phyloP scores from a whole-genome alignment of 1,140 invertebrate genomes.

The Heliconius hewitsoni region DNA sequence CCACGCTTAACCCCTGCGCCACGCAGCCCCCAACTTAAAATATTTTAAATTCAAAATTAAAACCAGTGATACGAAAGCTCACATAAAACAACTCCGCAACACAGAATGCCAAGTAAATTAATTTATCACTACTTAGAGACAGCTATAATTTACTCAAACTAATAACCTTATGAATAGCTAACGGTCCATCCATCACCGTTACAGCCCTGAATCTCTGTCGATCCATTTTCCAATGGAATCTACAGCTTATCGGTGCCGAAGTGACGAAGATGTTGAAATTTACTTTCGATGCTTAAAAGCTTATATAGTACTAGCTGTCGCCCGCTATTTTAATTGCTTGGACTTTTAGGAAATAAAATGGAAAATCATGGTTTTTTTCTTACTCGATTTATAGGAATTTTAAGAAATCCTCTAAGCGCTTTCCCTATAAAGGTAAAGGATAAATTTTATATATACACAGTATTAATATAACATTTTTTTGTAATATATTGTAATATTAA shows the following conservation, averaged over 20 bases:
- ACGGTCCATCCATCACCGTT: slow-evolving; percentile 35
- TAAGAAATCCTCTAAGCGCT: too few relatives aligned
- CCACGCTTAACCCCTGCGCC: too few relatives aligned
- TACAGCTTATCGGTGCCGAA: slow-evolving; percentile 38
- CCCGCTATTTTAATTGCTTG: neutral
- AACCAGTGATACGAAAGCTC: neutral
- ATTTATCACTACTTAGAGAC: slow-evolving; percentile 29
- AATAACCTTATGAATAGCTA: slow-evolving; percentile 42
- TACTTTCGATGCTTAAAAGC: neutral
- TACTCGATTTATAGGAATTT: too few relatives aligned
- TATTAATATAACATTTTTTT: too few relatives aligned
- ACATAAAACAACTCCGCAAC: neutral
- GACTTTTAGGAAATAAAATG: neutral
- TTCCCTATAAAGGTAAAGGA: too few relatives aligned
- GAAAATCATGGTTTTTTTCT: too few relatives aligned
- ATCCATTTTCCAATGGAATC: slow-evolving; percentile 43
- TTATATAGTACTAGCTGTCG: neutral
- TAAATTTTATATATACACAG: too few relatives aligned
- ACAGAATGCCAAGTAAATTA: slow-evolving; percentile 21
- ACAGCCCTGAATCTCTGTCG: slow-evolving; percentile 37
- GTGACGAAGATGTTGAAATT: slow-evolving; percentile 23
- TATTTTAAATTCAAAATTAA: too few relatives aligned
- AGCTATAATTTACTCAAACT: slow-evolving; percentile 36
- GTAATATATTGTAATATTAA: too few relatives aligned
- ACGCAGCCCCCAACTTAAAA: too few relatives aligned